phyloP scores from a whole-genome alignment of 53 echinoderm and acorn worm species.

The Antedon mediterranea region DNA sequence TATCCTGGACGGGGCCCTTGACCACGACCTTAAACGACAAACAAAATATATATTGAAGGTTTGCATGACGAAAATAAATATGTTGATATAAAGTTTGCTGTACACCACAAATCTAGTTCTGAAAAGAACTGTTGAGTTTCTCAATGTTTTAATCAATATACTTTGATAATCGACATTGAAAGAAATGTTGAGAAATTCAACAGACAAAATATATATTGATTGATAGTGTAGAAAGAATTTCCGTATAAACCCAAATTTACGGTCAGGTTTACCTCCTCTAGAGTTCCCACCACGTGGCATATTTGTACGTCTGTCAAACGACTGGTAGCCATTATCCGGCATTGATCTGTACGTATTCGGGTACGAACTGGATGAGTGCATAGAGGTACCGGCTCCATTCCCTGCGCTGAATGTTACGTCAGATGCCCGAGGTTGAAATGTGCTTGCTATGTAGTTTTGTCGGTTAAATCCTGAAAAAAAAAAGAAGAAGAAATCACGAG shows the following conservation, averaged over 20 bases:
- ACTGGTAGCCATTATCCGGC: background rate
- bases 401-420: slow-evolving; percentile 49
- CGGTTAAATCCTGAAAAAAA: slow-evolving; percentile 2
- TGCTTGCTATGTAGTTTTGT: slow-evolving; percentile 9
- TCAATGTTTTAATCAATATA: no score
- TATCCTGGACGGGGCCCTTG: background rate
- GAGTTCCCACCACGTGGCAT: background rate
- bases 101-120: no score
- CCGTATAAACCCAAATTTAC: no score
- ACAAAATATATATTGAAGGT: no score
- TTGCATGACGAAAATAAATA: no score
- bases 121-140: no score
- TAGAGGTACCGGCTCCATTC: background rate
- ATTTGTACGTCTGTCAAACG: background rate
- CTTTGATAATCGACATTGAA: no score
- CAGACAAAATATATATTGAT: no score
- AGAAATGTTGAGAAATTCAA: no score
- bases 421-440: slow-evolving; percentile 46
- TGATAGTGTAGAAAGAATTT: no score
- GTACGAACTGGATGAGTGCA: background rate
- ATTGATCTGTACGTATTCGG: background rate
- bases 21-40: background rate
- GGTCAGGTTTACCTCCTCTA: background rate
- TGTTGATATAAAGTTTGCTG: no score
- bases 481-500: no score